Evolutionary conservation across 2,888 invertebrate genomes (phyloP).

Genomic region (Pimpla rufipes): DNA sequence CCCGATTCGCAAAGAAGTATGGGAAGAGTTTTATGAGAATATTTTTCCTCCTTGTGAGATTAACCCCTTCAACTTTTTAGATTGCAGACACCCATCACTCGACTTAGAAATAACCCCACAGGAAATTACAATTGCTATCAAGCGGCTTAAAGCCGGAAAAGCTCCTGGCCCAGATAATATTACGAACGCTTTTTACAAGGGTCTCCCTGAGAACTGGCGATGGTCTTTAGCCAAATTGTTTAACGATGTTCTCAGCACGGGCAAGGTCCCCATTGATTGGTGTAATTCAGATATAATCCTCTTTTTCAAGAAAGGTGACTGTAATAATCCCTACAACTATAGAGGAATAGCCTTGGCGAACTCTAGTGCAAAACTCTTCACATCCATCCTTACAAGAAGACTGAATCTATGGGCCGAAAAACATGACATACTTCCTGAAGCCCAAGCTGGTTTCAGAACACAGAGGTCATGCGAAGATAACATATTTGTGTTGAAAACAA

Average conservation of each 20-base stretch:
- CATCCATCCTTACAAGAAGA: not conserved
- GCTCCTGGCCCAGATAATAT: not conserved
- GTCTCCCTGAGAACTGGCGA: no score
- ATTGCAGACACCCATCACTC: not conserved
- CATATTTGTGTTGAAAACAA: no score
- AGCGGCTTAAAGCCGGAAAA: not conserved
- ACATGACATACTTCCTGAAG: not conserved
- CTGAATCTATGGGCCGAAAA: not conserved
- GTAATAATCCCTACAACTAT: not conserved
- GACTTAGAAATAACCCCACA: not conserved
- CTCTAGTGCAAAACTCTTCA: not conserved
- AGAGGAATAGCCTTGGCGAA: not conserved
- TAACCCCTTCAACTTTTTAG: not conserved
- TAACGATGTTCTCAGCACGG: not conserved
- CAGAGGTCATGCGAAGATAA: not conserved
- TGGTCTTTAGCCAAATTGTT: not conserved
- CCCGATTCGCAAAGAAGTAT: not conserved
- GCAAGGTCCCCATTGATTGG: not conserved
- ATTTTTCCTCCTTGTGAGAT: not conserved
- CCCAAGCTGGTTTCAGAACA: not conserved
- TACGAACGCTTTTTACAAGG: no score
- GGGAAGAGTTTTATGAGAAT: no score
- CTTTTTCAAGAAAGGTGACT: not conserved
- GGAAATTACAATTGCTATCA: not conserved
- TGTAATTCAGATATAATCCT: not conserved